Evolutionary conservation across 2,888 invertebrate genomes (phyloP), one percentile per base, ranked within the genome.

Genomic region (Pycnomerus fuliginosus): DNA sequence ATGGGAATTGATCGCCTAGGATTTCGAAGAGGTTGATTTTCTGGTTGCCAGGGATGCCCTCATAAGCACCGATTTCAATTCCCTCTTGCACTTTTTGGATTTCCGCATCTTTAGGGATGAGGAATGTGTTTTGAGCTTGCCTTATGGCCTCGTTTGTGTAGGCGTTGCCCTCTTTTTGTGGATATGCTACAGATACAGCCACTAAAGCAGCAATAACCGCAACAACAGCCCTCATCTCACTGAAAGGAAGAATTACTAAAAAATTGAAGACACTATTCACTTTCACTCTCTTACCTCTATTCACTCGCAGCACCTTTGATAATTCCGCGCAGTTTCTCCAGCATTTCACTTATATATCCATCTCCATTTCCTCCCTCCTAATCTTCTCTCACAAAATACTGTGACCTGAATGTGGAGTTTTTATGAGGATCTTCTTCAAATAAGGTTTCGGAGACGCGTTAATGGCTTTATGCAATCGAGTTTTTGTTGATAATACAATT

Each of bases 1-100:
- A 82, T 4, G 91, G 91, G 48, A 91, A 85, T 70, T 89, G 87
- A 67, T 87, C 89, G 4, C 90, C 90, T 42, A 91, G 78, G 61
- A 90, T 87, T 70, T 89, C 86, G 68, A 80, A 84, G n/a, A 90
- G 77, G 72, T 90, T 85, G 71, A 91, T 86, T 64, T 82, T 80
- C 72, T 90, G 89, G 74, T 88, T 83, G 49, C 85, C 88, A 62
- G 90, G 90, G 62, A 91, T 90, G 53, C 86, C 85, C 72, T 90
- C 90, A 71, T 88, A 89, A 3, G 90, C 90, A 2, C 87, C 89
- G 62, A 90, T 73, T 73, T 90, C 89, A 53, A 90, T 87, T 41
- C 90, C 90, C 73, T 90, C 89, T 74, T 90, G 86, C 1, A 87
- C 87, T 72, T 88, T 89, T 72, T 90, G 90, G 52, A 91, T 91